Evolutionary conservation across 2,113 vertebrate species (phyloP), one percentile per base, ranked within the genome.

Genomic region (Macquaria ambigua): DNA sequence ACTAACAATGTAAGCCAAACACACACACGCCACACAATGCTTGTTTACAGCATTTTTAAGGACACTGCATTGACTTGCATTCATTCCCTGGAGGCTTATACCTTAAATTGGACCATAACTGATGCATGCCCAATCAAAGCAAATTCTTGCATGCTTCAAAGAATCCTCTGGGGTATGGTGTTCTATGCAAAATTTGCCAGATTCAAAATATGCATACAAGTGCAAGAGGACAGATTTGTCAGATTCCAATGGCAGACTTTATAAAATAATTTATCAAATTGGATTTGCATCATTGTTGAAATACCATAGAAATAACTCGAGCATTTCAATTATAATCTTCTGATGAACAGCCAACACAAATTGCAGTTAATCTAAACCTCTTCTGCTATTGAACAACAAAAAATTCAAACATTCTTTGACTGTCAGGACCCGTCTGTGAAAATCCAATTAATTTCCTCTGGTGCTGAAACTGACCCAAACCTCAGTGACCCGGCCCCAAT

Each of bases 381-480:
- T 4, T 16, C 39, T 39, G 10, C 63, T 43, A 28, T 25, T 28
- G 56, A 59, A 15, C n/a, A 14, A 58, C 23, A 25, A n/a, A 11
- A 56, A 46, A 12, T 10, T 11, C 11, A 46, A 50, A 50, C 48
- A 50, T 16, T 50, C 48, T 50, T 48, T 59, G 25, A 59, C 58
- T 31, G 6, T 28, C 58, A 31, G 25, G 58, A 59, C 25, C 14
- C 8, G 1, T 15, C 23, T 67, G 23, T 46, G 12, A 23, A 67
- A 67, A 68, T 68, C 41, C 25, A 59, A 48, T 68, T 50, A 31
- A 69, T 31, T 48, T 50, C 43, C 25, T 68, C 66, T 28, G 23
- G 23, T 46, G 64, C 61, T 41, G 63, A 56, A n/a, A 56, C 23
- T 9, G 21, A 55, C 52, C 20, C 23, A n/a, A 43, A 23, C 43